phyloP scores from a whole-genome alignment of 2,797 vertebrate genomes.

The Tapera naevia region DNA sequence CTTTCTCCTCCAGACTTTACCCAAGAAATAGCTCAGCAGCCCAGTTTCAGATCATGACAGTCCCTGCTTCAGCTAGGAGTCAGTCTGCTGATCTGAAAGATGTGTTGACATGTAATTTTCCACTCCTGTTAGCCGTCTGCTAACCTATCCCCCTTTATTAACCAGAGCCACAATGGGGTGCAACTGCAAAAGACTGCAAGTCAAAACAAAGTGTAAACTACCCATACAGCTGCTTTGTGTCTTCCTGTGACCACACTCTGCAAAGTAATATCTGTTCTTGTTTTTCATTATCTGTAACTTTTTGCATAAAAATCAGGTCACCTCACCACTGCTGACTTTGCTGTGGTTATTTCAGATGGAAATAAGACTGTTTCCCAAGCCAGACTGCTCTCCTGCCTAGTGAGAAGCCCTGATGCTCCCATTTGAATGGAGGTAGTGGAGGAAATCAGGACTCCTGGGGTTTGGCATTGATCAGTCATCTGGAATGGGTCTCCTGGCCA shows the following conservation, averaged over 20 bases:
- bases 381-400: not conserved
- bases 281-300: not conserved
- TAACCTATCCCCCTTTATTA: not conserved
- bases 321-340: not conserved
- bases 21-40: not conserved
- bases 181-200: not conserved
- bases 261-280: not conserved
- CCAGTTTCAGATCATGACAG: not conserved
- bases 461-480: not conserved
- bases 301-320: not conserved
- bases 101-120: not conserved
- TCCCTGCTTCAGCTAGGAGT: not conserved
- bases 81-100: not conserved
- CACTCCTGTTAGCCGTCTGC: not conserved
- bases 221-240: fast-evolving
- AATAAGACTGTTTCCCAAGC: not conserved
- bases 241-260: not conserved
- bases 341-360: not conserved
- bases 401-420: not conserved
- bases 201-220: not conserved
- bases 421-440: fast-evolving
- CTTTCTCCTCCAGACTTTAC: not conserved
- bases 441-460: not conserved
- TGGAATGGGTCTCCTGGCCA: not conserved
- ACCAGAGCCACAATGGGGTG: not conserved